These are phyloP conservation scores for Agelaius phoeniceus DNA, from an alignment of 2,113 vertebrate genomes.

Conservation along the genomic window DNA sequence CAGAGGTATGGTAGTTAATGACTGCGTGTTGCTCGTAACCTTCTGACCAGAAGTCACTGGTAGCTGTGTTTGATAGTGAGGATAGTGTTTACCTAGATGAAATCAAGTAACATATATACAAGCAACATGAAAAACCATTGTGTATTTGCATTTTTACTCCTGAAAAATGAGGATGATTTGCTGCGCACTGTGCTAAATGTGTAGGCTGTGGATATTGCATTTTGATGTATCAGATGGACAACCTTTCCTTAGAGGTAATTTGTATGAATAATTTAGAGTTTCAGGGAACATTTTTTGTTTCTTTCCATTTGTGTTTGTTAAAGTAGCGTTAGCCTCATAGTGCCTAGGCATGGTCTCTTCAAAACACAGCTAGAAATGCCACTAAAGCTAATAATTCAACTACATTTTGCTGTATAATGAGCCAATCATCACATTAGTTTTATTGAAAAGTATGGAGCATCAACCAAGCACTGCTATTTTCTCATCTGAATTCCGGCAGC, in stretches of 20 bases:
- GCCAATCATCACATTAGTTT: neutral
- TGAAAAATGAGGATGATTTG: neutral
- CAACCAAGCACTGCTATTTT: neutral
- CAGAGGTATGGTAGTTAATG: neutral
- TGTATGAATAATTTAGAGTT: neutral
- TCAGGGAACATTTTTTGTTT: neutral
- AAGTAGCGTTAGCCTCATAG: neutral
- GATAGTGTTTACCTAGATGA: neutral
- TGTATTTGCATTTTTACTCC: neutral
- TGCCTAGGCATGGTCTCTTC: neutral
- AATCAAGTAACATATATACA: neutral
- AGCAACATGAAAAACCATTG: neutral
- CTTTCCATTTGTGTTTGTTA: neutral
- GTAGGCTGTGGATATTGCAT: neutral
- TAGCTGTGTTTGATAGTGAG: neutral
- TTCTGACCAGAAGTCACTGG: neutral
- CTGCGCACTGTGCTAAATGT: neutral
- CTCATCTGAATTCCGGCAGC: neutral
- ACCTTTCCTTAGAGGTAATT: neutral
- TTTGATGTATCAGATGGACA: neutral
- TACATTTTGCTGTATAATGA: neutral
- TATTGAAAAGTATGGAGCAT: neutral
- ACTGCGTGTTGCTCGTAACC: neutral
- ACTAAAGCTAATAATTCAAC: constrained; percentile 25
- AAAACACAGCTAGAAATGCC: neutral